phyloP scores from a whole-genome alignment of 2,888 invertebrate genomes.

The Chorisops tibialis region DNA sequence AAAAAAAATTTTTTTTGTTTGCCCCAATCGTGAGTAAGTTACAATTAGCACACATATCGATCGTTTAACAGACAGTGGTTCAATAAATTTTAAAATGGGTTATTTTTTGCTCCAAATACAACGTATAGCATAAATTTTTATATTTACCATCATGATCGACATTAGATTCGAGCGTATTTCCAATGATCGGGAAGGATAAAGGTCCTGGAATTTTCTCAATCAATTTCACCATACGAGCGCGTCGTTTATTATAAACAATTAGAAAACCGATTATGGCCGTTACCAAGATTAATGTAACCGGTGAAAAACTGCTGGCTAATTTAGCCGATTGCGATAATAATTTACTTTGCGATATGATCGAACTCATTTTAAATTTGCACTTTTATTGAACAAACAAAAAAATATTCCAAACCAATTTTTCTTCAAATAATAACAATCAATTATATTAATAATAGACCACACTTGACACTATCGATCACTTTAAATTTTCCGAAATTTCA shows the following conservation, averaged over 20 bases:
- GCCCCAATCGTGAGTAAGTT: too few species aligned
- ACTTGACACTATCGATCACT: background rate
- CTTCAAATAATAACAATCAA: background rate
- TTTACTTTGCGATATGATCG: slow-evolving; percentile 46
- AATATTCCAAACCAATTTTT: background rate
- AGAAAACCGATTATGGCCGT: slow-evolving; percentile 41
- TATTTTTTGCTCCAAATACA: background rate
- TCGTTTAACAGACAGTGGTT: too few species aligned
- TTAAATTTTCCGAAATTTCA: slow-evolving; percentile 14
- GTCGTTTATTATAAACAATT: slow-evolving; percentile 45
- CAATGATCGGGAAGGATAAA: slow-evolving; percentile 57
- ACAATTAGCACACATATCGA: too few species aligned
- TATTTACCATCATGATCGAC: slow-evolving; percentile 58
- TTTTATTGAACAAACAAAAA: background rate
- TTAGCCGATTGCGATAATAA: slow-evolving; percentile 44
- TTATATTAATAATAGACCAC: background rate
- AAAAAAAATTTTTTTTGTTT: too few species aligned
- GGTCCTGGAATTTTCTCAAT: slow-evolving; percentile 61
- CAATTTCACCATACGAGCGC: slow-evolving; percentile 51
- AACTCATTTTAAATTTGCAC: slow-evolving; percentile 15
- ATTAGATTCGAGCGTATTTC: slow-evolving; percentile 59
- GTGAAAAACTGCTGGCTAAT: slow-evolving; percentile 47
- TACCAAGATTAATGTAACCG: slow-evolving; percentile 44
- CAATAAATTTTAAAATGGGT: too few species aligned
- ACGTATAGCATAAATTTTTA: background rate